phyloP scores from a whole-genome alignment of 2,888 invertebrate genomes.

The Scaptomyza polygonia region DNA sequence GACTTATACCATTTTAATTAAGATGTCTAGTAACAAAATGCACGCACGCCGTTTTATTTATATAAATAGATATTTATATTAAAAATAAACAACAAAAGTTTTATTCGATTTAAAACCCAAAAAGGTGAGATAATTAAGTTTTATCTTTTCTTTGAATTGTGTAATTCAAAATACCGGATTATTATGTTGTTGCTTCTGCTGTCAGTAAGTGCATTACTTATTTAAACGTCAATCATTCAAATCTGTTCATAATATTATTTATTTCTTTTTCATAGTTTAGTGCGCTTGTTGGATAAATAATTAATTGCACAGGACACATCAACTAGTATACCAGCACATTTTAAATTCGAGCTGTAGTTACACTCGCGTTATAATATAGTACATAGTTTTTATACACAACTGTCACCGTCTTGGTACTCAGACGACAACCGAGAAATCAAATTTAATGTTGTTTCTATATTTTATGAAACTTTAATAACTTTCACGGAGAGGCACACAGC shows the following conservation, averaged over 20 bases:
- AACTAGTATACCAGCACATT: slow-evolving; percentile 36
- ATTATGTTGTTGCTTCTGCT: no score
- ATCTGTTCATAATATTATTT: neutral
- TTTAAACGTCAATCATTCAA: neutral
- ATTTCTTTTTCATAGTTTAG: slow-evolving; percentile 6
- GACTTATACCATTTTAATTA: neutral
- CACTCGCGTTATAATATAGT: slow-evolving; percentile 15
- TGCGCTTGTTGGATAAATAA: slow-evolving; percentile 52
- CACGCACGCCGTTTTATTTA: neutral
- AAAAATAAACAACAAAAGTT: no score
- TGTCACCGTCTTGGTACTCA: slow-evolving; percentile 48
- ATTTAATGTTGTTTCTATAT: slow-evolving; percentile 49
- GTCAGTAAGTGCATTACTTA: neutral
- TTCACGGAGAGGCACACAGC: slow-evolving; percentile 31
- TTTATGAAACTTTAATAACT: slow-evolving; percentile 79
- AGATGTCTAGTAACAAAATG: neutral
- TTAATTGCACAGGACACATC: slow-evolving; percentile 46
- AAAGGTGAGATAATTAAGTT: no score
- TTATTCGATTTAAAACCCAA: no score
- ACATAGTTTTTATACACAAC: slow-evolving; percentile 28
- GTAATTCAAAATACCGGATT: no score
- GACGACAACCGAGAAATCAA: slow-evolving; percentile 71
- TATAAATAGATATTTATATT: no score
- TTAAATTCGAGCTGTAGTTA: slow-evolving; percentile 34
- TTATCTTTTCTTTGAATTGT: no score